Conservation (phyloP, 2,797 vertebrate genomes). For the Pterois miles region DNA sequence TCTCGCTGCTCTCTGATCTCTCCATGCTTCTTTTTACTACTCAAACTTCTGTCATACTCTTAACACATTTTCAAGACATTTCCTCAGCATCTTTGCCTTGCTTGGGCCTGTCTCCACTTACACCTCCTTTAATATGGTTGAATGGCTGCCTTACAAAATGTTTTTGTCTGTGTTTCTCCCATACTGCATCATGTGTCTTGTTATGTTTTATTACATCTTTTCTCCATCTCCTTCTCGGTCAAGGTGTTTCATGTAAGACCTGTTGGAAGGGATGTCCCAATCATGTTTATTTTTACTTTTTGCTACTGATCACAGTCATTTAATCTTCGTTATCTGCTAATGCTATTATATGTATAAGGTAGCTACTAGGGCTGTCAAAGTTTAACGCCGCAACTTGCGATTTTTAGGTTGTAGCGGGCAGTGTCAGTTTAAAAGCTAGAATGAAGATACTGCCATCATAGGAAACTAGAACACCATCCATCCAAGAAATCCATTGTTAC, state of each 20-base stretch:
- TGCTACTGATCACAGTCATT: not conserved
- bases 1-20: not conserved
- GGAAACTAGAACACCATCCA: too few relatives aligned
- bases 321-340: not conserved
- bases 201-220: conserved; percentile 5
- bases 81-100: conserved; percentile 34
- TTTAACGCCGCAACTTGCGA: not conserved
- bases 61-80: conserved; percentile 23
- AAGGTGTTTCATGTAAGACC: conserved; percentile 1
- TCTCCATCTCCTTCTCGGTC: not conserved
- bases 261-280: not conserved
- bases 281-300: not conserved
- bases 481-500: not conserved
- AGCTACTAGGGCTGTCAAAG: not conserved
- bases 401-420: not conserved
- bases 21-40: not conserved
- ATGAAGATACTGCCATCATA: not conserved
- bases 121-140: conserved; percentile 21
- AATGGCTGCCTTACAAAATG: conserved; percentile 48
- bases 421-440: not conserved
- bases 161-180: conserved; percentile 7
- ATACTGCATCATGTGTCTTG: conserved; percentile 23
- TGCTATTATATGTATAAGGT: not conserved
- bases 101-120: conserved; percentile 26
- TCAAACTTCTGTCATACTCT: conserved; percentile 7